A percentile compares a stretch with the other conserved stretches of the same genome.
Evolutionary conservation across 2,888 invertebrate species (phyloP).

Genomic region (Nomada flava): DNA sequence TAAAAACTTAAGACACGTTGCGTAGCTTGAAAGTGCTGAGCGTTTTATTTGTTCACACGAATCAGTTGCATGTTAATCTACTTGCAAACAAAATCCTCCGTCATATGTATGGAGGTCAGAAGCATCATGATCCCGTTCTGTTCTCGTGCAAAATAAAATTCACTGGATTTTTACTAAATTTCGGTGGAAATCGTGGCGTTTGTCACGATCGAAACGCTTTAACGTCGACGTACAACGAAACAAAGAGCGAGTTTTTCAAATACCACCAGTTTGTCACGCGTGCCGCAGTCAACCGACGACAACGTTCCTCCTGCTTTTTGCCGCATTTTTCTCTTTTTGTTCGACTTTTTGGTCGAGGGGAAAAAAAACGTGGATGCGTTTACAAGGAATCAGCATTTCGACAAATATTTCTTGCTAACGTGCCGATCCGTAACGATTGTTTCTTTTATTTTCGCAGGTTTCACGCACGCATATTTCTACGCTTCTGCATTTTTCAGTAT

Average conservation of each 20-base stretch:
- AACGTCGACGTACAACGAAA: not conserved
- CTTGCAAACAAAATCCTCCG: not conserved
- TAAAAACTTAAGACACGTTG: no score
- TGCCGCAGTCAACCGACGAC: not conserved
- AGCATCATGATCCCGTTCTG: not conserved
- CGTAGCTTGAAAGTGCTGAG: not conserved
- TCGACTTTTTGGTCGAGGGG: no score
- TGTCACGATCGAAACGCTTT: not conserved
- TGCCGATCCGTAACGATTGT: conserved; percentile 28
- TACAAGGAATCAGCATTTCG: conserved; percentile 28
- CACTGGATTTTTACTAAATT: conserved; percentile 13
- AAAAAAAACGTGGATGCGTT: conserved; percentile 4
- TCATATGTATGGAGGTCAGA: no score
- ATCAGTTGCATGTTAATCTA: not conserved
- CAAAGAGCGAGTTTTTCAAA: conserved; percentile 14
- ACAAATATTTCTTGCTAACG: conserved; percentile 23
- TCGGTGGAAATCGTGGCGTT: not conserved
- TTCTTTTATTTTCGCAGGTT: conserved; percentile 15
- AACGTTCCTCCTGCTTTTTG: not conserved
- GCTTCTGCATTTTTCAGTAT: not conserved
- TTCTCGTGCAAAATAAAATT: conserved; percentile 9
- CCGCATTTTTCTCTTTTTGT: not conserved
- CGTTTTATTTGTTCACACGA: not conserved
- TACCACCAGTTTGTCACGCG: conserved; percentile 20
- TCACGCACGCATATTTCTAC: not conserved